These are phyloP conservation scores for Eutolmus rufibarbis DNA, from an alignment of 2,888 invertebrate species.

Conservation along the genomic window DNA sequence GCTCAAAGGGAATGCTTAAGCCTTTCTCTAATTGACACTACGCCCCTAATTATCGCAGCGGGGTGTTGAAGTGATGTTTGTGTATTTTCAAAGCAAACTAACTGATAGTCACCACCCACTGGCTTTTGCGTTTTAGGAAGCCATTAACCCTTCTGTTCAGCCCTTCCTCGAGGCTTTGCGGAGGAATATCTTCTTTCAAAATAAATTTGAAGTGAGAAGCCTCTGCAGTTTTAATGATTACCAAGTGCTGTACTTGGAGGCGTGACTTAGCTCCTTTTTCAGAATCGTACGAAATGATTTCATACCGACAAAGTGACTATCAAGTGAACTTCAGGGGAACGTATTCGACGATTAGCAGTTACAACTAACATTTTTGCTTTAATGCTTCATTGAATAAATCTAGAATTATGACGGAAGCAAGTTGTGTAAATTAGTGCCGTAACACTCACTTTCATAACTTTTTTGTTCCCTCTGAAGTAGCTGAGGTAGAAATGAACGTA, in stretches of 20 bases:
- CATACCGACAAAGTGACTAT: neutral
- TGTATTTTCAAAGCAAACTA: constrained; percentile 28
- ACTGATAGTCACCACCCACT: constrained; percentile 9
- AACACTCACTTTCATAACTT: neutral
- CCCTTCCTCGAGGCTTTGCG: neutral
- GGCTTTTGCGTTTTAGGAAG: constrained; percentile 30
- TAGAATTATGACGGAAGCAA: neutral
- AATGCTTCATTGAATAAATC: neutral
- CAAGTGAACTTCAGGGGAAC: neutral
- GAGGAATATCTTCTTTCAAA: neutral
- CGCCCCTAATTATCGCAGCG: constrained; percentile 39
- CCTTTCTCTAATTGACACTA: constrained; percentile 36
- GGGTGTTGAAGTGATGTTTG: constrained; percentile 39
- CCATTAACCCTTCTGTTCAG: constrained; percentile 35
- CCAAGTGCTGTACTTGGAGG: neutral
- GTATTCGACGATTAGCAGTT: neutral
- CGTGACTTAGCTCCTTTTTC: neutral
- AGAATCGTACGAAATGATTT: neutral
- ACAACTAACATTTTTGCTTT: neutral
- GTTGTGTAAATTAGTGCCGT: no score
- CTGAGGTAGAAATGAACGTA: no score
- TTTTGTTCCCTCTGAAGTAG: neutral
- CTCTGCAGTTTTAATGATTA: neutral
- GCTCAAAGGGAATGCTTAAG: constrained; percentile 33
- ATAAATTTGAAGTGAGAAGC: neutral